Conservation (phyloP, 2,888 invertebrate genomes). For the Caenorhabditis panamensis region DNA sequence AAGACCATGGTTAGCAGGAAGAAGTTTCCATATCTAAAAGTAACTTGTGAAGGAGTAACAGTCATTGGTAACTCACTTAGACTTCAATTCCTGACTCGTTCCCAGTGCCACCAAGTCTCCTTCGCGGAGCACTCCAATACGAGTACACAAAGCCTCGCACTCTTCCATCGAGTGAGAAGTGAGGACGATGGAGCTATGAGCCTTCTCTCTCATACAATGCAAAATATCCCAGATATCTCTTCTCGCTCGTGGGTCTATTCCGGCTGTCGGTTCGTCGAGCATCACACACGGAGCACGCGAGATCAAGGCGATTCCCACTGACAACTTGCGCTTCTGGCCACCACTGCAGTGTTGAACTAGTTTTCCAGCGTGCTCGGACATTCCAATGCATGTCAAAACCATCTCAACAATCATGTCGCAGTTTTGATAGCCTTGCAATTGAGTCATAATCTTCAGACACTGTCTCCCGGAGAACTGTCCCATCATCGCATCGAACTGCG, state of each 20-base stretch:
- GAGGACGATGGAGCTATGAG: slow-evolving; percentile 82
- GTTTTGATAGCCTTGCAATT: slow-evolving; percentile 22
- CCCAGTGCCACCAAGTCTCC: slow-evolving; percentile 75
- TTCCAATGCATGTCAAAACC: slow-evolving; percentile 83
- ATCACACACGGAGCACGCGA: slow-evolving; percentile 86
- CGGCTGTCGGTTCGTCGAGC: slow-evolving; percentile 82
- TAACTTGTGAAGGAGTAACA: not conserved
- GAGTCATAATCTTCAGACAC: slow-evolving; percentile 12
- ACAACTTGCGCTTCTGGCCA: slow-evolving; percentile 89
- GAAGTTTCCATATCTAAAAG: slow-evolving; percentile 34
- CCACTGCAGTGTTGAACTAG: slow-evolving; percentile 83
- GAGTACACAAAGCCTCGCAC: slow-evolving; percentile 73
- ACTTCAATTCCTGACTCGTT: slow-evolving; percentile 73
- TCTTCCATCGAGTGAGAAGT: slow-evolving; percentile 83
- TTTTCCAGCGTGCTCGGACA: slow-evolving; percentile 71
- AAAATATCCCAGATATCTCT: slow-evolving; percentile 27
- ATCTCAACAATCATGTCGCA: slow-evolving; percentile 77
- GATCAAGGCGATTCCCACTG: slow-evolving; percentile 88
- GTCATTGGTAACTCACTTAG: slow-evolving; percentile 51
- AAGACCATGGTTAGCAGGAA: slow-evolving; percentile 37
- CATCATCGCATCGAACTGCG: slow-evolving; percentile 77
- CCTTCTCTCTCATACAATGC: slow-evolving; percentile 36
- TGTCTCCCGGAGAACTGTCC: slow-evolving; percentile 73
- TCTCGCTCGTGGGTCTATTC: slow-evolving; percentile 84
- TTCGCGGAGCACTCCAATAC: slow-evolving; percentile 75